Evolutionary conservation across 2,888 invertebrate genomes (phyloP), one percentile per base, ranked within the genome.

Genomic region (Andrena trimmerana): DNA sequence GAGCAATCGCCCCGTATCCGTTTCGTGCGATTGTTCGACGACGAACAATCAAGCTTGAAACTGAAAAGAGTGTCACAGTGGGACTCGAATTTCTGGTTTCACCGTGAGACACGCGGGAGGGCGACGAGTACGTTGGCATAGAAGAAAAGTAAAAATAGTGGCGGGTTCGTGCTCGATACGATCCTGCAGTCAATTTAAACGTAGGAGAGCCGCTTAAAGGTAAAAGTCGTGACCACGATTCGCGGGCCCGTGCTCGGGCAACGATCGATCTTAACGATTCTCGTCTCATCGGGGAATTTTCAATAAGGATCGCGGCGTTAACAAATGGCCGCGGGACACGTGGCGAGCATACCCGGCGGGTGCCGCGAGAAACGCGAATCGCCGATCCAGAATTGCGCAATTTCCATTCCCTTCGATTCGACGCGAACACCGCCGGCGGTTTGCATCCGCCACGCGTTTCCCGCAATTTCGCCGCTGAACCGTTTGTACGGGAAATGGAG

Each of bases 301-400:
- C 77, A 78, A 60, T 62, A 68, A 77, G 52, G 33, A 59, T 59
- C 57, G 24, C 27, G 48, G 74, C 50, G 74, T 78, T 73, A 78
- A 78, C 65, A 59, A 65, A 65, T 16, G 33, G 66, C 20, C 33
- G 6, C 10, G 36, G 42, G 63, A 65, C 63, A 57, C 59, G 16
- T 29, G 27, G 36, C 33, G 42, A 67, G 20, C 33, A 24, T n/a
- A 36, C 13, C 67, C 67, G 13, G 71, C 20, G 59, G 50, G 71
- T 63, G 52, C 8, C 33, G 10, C 71, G 71, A 62, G 29, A 62
- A 70, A 71, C 71, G 62, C 77, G 71, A 77, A 33, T 72, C 66
- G 70, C 20, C 67, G 67, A 72, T 72, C 57, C 67, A 57, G 78
- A 72, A 73, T 68, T 78, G 80, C 33, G 57, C 71, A 67, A 81